Evolutionary conservation across 2,888 invertebrate species (phyloP).

Genomic region (Pomacea canaliculata): DNA sequence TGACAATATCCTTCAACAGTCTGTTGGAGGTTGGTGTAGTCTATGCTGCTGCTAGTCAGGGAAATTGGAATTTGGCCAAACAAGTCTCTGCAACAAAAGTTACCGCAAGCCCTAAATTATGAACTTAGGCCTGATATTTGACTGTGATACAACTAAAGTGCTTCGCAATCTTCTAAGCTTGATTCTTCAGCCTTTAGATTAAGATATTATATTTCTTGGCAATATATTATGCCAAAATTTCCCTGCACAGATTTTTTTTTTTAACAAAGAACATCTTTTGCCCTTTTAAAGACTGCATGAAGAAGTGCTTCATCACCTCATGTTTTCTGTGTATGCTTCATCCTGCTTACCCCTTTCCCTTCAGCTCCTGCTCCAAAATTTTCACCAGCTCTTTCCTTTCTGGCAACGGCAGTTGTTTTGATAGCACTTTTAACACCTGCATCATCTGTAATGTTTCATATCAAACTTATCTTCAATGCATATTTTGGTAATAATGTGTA

Average conservation of each 20-base stretch:
- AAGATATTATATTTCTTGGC: no score
- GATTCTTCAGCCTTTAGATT: no score
- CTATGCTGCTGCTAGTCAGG: constrained; percentile 39
- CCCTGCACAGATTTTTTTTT: no score
- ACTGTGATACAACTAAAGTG: no score
- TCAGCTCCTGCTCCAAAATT: constrained; percentile 15
- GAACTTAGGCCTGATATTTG: no score
- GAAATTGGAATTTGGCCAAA: constrained; percentile 43
- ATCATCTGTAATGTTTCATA: constrained; percentile 41
- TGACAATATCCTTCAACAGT: constrained; percentile 54
- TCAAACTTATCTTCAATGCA: not conserved
- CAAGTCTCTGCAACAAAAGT: constrained; percentile 13
- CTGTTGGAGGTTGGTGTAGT: constrained; percentile 48
- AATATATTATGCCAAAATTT: no score
- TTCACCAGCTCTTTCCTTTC: constrained; percentile 29
- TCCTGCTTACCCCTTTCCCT: not conserved
- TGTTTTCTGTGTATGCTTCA: no score
- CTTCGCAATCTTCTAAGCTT: no score
- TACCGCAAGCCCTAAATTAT: not conserved
- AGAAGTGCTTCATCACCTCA: no score
- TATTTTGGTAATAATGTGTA: no score
- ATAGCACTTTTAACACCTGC: constrained; percentile 47
- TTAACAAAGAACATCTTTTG: no score
- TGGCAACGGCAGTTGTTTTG: constrained; percentile 35
- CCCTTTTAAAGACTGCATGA: no score